A percentile compares a stretch with the other conserved stretches of the same genome.
These are phyloP conservation scores for Nymphicus hollandicus DNA, from an alignment of 2,113 vertebrate species.

Conservation along the genomic window DNA sequence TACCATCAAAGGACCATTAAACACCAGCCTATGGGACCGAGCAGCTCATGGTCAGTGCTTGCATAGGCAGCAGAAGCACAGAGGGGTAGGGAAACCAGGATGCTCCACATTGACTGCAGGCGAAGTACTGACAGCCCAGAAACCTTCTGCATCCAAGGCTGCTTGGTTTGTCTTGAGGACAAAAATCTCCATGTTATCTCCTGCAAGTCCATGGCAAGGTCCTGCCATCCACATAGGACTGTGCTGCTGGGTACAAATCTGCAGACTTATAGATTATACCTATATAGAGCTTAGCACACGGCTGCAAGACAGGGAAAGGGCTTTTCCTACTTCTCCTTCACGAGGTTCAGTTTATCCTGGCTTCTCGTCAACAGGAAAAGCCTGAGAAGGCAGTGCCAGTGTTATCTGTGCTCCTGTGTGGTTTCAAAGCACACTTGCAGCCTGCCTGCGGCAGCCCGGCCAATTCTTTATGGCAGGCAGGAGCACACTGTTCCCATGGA, in stretches of 20 bases:
- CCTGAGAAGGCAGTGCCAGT: not conserved
- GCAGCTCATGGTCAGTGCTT: not conserved
- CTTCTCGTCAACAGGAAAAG: not conserved
- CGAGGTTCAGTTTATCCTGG: not conserved
- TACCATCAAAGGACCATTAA: not conserved
- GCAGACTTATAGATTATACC: not conserved
- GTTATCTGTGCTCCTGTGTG: not conserved
- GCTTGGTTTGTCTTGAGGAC: not conserved
- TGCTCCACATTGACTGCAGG: not conserved
- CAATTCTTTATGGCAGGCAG: not conserved
- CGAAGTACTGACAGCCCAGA: not conserved
- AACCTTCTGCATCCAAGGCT: not conserved
- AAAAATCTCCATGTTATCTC: not conserved
- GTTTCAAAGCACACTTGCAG: not conserved
- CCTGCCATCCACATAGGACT: not conserved
- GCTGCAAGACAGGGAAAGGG: not conserved
- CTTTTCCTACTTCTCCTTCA: not conserved
- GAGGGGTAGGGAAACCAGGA: not conserved
- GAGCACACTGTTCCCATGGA: rapidly evolving
- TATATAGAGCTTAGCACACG: rapidly evolving
- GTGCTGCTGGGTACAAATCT: not conserved
- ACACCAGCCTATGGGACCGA: not conserved
- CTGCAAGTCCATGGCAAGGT: not conserved
- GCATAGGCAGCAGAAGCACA: not conserved
- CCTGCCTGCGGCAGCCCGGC: rapidly evolving